Evolutionary conservation across 2,113 vertebrate genomes (phyloP), one percentile per base, ranked within the genome.

Genomic region (Scartelaos histophorus): DNA sequence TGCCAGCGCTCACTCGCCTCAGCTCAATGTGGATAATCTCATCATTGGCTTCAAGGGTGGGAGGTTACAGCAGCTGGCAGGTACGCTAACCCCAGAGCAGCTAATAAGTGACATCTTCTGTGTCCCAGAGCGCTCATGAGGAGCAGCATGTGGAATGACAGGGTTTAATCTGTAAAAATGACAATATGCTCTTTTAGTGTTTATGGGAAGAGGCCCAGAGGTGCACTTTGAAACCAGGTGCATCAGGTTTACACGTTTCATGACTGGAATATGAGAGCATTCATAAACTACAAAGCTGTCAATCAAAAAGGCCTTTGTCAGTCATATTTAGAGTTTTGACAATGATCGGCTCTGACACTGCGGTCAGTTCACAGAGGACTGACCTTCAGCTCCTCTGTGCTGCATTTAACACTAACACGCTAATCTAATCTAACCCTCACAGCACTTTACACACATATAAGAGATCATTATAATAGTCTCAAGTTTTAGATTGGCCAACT

Each of bases 51-150:
- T 73, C 21, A 13, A 64, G 79, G 80, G 77, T 71, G 66, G 79
- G 76, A 81, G 78, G 80, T 74, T 68, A 61, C 34, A 87, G 80
- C 88, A 91, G 86, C 89, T 91, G 89, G 82, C 84, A 82, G 57
- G 74, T 67, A 43, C 85, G 78, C 87, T 88, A 86, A 79, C 67
- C 70, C 22, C 62, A 56, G 74, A 80, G 76, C 70, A 35, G 82
- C 78, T 86, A 90, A 87, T 84, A 75, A 86, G 82, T 56, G 84
- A 80, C 76, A 82, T 75, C 77, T 74, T 80, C 66, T 1, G 0
- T 80, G 66, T 77, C 76, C 75, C 82, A 83, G 75, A 73, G 78
- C 82, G 71, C 51, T 60, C 38, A 38, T 38, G 21, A 78, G 51
- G 71, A 62, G 46, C 5, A 16, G 49, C 16, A 17, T 51, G 49